Percentiles rank a stretch among this genome's conserved stretches.
Evolutionary conservation across 1,140 invertebrate genomes (phyloP).

Genomic region (Oryzaephilus surinamensis): DNA sequence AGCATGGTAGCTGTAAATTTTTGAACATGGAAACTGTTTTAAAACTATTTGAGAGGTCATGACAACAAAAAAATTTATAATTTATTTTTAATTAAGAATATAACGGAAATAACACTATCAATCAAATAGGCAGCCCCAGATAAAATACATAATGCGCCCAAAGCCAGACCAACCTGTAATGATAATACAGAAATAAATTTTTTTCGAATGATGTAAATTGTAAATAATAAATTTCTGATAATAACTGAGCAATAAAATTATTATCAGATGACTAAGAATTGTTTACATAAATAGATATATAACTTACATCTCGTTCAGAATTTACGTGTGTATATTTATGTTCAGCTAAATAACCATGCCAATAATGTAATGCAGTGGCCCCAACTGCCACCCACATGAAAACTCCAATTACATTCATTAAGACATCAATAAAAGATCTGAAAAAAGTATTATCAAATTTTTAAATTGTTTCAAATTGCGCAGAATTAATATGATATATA

Average conservation of each 20-base stretch:
- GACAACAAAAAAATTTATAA: too few relatives aligned
- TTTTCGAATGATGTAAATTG: background rate
- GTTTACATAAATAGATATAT: too few relatives aligned
- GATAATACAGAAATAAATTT: constrained; percentile 11
- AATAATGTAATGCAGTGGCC: constrained; percentile 74
- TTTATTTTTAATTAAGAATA: constrained; percentile 32
- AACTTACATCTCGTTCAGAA: constrained; percentile 55
- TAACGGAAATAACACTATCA: constrained; percentile 62
- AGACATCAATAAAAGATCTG: constrained; percentile 50
- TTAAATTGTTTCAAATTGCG: background rate
- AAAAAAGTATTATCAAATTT: constrained; percentile 10
- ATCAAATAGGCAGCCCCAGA: constrained; percentile 65
- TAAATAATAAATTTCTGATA: background rate
- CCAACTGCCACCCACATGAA: constrained; percentile 75
- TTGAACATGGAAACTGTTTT: too few relatives aligned
- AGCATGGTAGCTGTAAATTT: too few relatives aligned
- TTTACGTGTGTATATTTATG: constrained; percentile 56
- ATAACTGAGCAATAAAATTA: background rate
- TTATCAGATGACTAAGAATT: background rate
- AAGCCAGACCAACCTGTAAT: constrained; percentile 59
- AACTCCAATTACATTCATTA: constrained; percentile 77
- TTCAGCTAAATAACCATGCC: constrained; percentile 69
- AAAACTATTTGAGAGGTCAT: too few relatives aligned
- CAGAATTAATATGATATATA: background rate
- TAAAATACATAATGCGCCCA: constrained; percentile 66